Evolutionary conservation across 2,113 vertebrate species (phyloP).

Genomic region (Syngnathus floridae): DNA sequence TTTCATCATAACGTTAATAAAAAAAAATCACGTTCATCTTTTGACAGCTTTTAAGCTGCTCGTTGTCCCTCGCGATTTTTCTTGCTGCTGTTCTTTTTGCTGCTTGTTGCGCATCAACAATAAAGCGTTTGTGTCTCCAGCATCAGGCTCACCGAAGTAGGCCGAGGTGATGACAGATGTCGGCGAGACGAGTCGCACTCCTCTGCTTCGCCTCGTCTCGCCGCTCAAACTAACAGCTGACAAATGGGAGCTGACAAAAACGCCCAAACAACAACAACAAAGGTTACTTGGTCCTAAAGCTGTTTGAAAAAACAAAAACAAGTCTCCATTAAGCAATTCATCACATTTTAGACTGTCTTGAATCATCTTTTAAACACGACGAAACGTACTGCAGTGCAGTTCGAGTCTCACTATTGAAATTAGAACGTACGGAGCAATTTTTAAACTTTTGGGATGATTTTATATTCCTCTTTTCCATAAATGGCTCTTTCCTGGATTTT

Average conservation of each 20-base stretch:
- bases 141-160: slow-evolving; percentile 59
- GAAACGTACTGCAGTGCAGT: background rate
- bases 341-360: too few species aligned
- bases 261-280: slow-evolving; percentile 28
- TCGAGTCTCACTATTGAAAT: too few species aligned
- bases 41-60: slow-evolving; percentile 30
- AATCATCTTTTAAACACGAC: slow-evolving; percentile 19
- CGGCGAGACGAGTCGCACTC: slow-evolving; percentile 29
- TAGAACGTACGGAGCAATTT: too few species aligned
- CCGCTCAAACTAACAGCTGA: slow-evolving; percentile 47
- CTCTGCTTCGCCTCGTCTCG: slow-evolving; percentile 25
- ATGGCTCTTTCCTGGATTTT: background rate
- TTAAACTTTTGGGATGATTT: too few species aligned
- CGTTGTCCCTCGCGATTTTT: background rate
- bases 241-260: slow-evolving; percentile 42
- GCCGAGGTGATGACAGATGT: slow-evolving; percentile 56
- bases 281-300: slow-evolving; percentile 1
- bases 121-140: slow-evolving; percentile 52
- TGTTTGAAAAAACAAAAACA: background rate
- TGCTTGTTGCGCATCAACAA: slow-evolving; percentile 36
- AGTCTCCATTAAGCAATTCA: too few species aligned
- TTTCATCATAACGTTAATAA: slow-evolving; percentile 22
- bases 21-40: slow-evolving; percentile 4
- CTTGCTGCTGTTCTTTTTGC: background rate
- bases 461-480: background rate